Evolutionary conservation across 2,797 vertebrate genomes (phyloP), one percentile per base, ranked within the genome.

Genomic region (Mormyrus hasselquistii): DNA sequence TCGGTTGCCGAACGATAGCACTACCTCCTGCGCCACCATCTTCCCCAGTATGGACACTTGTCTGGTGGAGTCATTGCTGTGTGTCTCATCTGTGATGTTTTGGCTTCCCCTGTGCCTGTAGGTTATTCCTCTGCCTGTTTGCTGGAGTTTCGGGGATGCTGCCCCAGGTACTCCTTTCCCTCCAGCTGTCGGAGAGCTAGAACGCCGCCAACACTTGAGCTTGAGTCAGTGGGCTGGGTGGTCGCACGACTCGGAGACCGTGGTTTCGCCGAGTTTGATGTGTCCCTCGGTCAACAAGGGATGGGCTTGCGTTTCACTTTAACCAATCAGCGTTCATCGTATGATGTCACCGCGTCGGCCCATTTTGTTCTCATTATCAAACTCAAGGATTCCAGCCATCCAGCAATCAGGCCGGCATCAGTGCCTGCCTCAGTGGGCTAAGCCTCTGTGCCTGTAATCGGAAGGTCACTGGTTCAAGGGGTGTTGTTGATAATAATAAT

Each of bases 91-190:
- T 44, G 73, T 6, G 14, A 79, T 44, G 8, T 79, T n/a, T 9
- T 8, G 12, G 6, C 6, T 79, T 38, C 38, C 69, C 38, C 6
- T 79, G 73, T 89, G 90, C 87, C 89, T 92, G 92, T 87, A 99
- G 98, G 94, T 99, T 99, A 93, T 99, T 99, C 93, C 95, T 99
- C 85, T 99, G 98, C 93, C 95, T 99, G 88, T 99, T 99, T 93
- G 96, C 96, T 44, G 98, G 98, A 12, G 90, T 95, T 10, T 94
- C 96, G 0, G 96, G 95, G 76, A 94, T 90, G 0, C 92, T 99
- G 89, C 98, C 98, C 5, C 97, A 97, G 96, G 98, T 99, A 93
- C 44, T 44, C 5, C 1, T 34, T 19, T 34, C 52, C 49, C 29
- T 3, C 69, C 34, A 34, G 41, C 50, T 82, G 7, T 29, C 57